Evolutionary conservation across 2,888 invertebrate genomes (phyloP).

Genomic region (Luffia ferchaultella): DNA sequence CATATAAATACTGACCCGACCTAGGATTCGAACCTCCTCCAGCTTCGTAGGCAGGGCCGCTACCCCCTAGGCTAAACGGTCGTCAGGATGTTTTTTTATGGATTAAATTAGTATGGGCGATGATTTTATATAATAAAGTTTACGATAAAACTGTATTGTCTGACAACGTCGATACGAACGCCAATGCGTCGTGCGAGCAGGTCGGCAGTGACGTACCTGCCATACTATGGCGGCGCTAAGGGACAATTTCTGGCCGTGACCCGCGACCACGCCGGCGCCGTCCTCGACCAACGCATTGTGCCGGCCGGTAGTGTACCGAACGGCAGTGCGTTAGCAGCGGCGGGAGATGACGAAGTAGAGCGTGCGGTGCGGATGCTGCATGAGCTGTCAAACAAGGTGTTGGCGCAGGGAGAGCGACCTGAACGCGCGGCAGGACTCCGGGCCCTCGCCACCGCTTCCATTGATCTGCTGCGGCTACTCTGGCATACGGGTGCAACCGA

Average conservation of each 20-base stretch:
- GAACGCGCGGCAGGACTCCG: background rate
- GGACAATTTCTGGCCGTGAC: slow-evolving; percentile 73
- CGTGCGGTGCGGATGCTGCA: background rate
- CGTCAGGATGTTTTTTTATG: no score
- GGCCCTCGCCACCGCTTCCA: slow-evolving; percentile 2
- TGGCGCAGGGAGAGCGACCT: background rate
- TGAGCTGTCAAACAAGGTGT: background rate
- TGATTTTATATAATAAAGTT: no score
- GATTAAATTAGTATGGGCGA: no score
- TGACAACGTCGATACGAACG: no score
- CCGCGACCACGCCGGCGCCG: slow-evolving; percentile 56
- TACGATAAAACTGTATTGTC: no score
- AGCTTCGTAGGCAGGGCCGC: no score
- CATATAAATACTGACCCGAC: no score
- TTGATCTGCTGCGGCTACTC: background rate
- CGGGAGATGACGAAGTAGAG: background rate
- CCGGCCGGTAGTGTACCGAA: slow-evolving; percentile 35
- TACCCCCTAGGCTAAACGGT: no score
- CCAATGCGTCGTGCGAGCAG: background rate
- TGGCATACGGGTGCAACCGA: background rate
- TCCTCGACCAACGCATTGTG: slow-evolving; percentile 54
- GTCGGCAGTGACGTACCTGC: slow-evolving; percentile 44
- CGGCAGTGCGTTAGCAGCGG: background rate
- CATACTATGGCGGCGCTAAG: slow-evolving; percentile 77
- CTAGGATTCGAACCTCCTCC: no score